These are phyloP conservation scores for Allobates femoralis DNA, from an alignment of 2,797 vertebrate species.

Conservation along the genomic window DNA sequence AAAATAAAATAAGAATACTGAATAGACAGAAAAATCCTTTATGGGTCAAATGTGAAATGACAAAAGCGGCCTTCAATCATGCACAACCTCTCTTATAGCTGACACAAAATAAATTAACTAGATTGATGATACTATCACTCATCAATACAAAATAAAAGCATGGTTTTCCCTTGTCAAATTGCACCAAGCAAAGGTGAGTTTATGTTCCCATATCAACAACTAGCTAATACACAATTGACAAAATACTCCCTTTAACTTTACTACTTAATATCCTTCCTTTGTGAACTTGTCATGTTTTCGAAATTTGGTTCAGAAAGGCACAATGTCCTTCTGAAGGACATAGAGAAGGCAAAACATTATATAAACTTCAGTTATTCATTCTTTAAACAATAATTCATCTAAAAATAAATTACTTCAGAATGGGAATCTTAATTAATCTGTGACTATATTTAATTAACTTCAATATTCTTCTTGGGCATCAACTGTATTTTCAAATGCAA, in stretches of 20 bases:
- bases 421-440: slow-evolving; percentile 48
- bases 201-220: not conserved
- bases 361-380: slow-evolving; percentile 28
- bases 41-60: slow-evolving; percentile 61
- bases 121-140: slow-evolving; percentile 66
- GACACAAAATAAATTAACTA: slow-evolving; percentile 66
- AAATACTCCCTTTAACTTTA: not conserved
- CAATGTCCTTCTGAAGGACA: slow-evolving; percentile 45
- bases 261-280: not conserved
- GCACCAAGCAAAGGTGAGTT: slow-evolving; percentile 54
- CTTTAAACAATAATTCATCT: slow-evolving; percentile 36
- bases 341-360: not conserved
- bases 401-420: slow-evolving; percentile 32
- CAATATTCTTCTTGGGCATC: slow-evolving; percentile 50
- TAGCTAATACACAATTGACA: not conserved
- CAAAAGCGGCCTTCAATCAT: slow-evolving; percentile 70
- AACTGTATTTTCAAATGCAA: slow-evolving; percentile 26
- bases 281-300: not conserved
- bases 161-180: slow-evolving; percentile 66
- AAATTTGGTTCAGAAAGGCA: not conserved
- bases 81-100: slow-evolving; percentile 64
- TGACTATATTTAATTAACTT: slow-evolving; percentile 40
- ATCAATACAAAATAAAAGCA: slow-evolving; percentile 69
- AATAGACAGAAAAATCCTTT: slow-evolving; percentile 58
- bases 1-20: slow-evolving; percentile 58